Base-by-base conservation (phyloP, 1,140 invertebrate genomes). In the Apolygus lucorum region DNA sequence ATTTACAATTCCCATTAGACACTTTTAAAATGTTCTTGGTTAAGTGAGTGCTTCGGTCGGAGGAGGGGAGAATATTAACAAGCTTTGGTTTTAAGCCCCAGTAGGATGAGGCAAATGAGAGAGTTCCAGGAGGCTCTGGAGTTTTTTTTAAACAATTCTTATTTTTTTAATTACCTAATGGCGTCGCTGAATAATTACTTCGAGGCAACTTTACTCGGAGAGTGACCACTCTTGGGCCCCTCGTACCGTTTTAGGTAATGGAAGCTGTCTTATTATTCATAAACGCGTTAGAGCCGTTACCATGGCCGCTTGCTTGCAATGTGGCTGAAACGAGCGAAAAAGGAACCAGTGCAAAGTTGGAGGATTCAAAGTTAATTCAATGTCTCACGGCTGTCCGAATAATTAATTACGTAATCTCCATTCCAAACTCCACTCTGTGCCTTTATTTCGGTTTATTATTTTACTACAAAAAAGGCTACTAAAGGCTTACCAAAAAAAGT, bases 91-190 rank as follows among this genome's bases (percentile, higher is more conserved):
- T 52, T 52, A 69, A 24, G 29, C 54, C 25, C 17, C 26, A 28
- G 52, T 11, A 42, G 54, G 54, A 59, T 22, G 22, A 59, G 52
- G n/a, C 52, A 27, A 28, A 27, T 63, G 11, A 24, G 54, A 59
- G 54, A 59, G 54, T 59, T 59, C 22, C 8, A 17, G 54, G 8
- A 59, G 34, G 54, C 54, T 59, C 54, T 14, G 22, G 54, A 59
- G 54, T 59, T 59, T 66, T 63, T n/a, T 63, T 34, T 29, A 66
- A 66, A 66, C 64, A 66, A 66, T 66, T 66, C 64, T 66, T 66
- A 66, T 28, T 66, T 66, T 66, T 66, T 66, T 66, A 66, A 66
- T 66, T 66, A 66, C 64, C 64, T 66, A 66, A 66, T 66, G 64
- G 64, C 64, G 27, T 66, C n/a, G 27, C n/a, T 66, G 64, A 28